Percentiles rank a stretch among this genome's conserved stretches.
Evolutionary conservation across 2,888 invertebrate species (phyloP).

Genomic region (Nomada fabriciana): DNA sequence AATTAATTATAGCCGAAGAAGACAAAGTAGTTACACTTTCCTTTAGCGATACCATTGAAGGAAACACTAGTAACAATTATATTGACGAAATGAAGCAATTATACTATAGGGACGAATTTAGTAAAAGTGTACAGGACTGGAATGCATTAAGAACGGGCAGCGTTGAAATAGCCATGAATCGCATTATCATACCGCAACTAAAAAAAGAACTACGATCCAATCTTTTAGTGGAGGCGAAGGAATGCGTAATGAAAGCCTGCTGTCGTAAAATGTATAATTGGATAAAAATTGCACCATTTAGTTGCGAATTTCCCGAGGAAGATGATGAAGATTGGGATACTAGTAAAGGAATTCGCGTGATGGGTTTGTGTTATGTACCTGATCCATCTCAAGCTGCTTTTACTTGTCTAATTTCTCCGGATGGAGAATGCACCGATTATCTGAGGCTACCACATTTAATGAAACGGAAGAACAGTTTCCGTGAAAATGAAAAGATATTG

Average conservation of each 20-base stretch:
- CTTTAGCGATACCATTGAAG: conserved; percentile 91
- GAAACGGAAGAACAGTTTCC: conserved; percentile 91
- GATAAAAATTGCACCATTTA: conserved; percentile 95
- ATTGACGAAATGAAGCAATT: conserved; percentile 95
- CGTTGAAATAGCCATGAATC: conserved; percentile 93
- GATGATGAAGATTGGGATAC: conserved; percentile 97
- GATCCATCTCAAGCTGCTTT: conserved; percentile 94
- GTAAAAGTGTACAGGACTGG: conserved; percentile 97
- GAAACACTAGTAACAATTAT: conserved; percentile 91
- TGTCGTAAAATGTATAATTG: conserved; percentile 95
- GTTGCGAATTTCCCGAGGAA: conserved; percentile 90
- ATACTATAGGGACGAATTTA: conserved; percentile 96
- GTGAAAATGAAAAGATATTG: conserved; percentile 88
- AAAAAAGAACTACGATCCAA: conserved; percentile 93
- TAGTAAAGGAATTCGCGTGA: conserved; percentile 92
- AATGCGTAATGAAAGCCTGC: conserved; percentile 92
- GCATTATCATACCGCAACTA: conserved; percentile 95
- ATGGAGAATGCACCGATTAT: conserved; percentile 97
- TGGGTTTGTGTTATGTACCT: conserved; percentile 95
- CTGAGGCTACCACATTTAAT: conserved; percentile 94
- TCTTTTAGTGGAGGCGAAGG: conserved; percentile 94
- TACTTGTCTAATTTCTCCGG: conserved; percentile 93
- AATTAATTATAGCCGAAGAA: conserved; percentile 91
- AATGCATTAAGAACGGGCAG: conserved; percentile 95
- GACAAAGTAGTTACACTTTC: conserved; percentile 91